Base-by-base conservation (phyloP, 2,113 vertebrate species). In the Ochotona curzoniae region DNA sequence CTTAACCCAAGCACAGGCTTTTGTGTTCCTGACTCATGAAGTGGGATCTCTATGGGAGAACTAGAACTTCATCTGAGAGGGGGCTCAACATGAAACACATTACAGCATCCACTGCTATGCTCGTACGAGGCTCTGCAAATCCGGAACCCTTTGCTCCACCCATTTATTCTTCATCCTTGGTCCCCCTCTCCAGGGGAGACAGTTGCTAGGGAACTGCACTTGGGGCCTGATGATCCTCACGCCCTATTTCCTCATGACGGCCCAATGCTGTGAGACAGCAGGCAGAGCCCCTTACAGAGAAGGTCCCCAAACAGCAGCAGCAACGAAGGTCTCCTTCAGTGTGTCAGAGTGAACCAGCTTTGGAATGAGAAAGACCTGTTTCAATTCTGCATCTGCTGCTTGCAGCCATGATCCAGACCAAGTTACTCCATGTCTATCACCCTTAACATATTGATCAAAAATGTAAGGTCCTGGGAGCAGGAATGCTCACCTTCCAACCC, bases 51-150 rank as follows among this genome's bases (percentile, higher is more conserved):
- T 18, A n/a, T 1, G 23, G 30, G 66, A 79, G 49, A 71, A 83
- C 66, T 51, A 71, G 57, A 63, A 49, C 2, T 71, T 74, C 20
- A 35, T 14, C 4, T 3, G n/a, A 81, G 88, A 96, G 82, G 54
- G 54, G 20, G 89, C 84, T 92, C 70, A 44, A 92, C 78, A 92
- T 87, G 87, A 67, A 70, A 26, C 69, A 91, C 93, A 86, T 79
- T 63, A 17, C 76, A 64, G 17, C 28, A 51, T 17, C 6, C 3
- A 9, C 10, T 30, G 28, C 7, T 26, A 25, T 13, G 47, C 2
- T 66, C 10, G 15, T 18, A 57, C 15, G 54, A 57, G 13, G 18
- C 54, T 57, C 54, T 57, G 6, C 54, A 57, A 57, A 57, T 57
- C 18, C 23, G 15, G 23, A 70, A 25, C 0, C 30, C 30, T 30